phyloP scores from a whole-genome alignment of 2,113 vertebrate species.

The Protomyctophum bolini region DNA sequence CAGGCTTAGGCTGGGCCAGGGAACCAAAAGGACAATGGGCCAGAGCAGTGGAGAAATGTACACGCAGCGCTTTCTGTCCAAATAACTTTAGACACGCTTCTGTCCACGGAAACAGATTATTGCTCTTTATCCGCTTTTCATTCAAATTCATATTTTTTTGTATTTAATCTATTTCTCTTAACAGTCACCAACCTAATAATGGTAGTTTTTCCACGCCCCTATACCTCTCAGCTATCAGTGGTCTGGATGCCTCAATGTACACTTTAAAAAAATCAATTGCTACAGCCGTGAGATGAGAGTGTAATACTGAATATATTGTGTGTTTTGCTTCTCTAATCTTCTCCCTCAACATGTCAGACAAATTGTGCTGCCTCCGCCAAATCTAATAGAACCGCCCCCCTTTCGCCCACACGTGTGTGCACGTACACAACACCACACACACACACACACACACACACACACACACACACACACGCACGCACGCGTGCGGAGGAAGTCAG shows the following conservation, averaged over 20 bases:
- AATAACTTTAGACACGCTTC: constrained; percentile 76
- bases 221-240: constrained; percentile 50
- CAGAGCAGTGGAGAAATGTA: constrained; percentile 66
- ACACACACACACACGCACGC: constrained; percentile 34
- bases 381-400: constrained; percentile 67
- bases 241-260: constrained; percentile 52
- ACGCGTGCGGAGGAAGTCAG: constrained; percentile 22
- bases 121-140: constrained; percentile 73
- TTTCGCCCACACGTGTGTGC: constrained; percentile 27
- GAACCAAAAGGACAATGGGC: constrained; percentile 72
- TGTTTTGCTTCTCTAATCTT: constrained; percentile 73
- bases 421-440: constrained; percentile 1
- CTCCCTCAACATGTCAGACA: constrained; percentile 74
- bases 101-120: constrained; percentile 71
- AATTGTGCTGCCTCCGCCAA: constrained; percentile 74
- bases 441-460: constrained; percentile 4
- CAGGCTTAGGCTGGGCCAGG: constrained; percentile 70
- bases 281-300: constrained; percentile 73
- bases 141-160: constrained; percentile 53
- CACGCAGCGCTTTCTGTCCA: constrained; percentile 53
- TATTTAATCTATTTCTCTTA: background rate
- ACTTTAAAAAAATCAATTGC: constrained; percentile 71
- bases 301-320: constrained; percentile 75
- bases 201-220: constrained; percentile 60
- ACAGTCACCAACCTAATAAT: constrained; percentile 65